A percentile compares a stretch with the other conserved stretches of the same genome.
phyloP scores from a whole-genome alignment of 1,140 invertebrate genomes.

The Pristionchus pacificus region DNA sequence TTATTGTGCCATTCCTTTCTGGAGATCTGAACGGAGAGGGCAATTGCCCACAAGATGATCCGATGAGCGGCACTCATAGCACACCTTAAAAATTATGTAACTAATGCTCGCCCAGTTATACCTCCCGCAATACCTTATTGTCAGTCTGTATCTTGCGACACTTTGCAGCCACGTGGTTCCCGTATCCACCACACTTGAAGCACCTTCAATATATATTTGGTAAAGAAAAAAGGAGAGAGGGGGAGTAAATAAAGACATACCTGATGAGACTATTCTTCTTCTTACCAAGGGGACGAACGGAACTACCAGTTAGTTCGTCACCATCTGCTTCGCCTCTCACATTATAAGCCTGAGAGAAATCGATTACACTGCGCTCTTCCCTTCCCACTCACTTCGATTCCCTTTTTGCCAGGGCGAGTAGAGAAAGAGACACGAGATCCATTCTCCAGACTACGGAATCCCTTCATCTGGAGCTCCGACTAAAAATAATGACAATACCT shows the following conservation, averaged over 20 bases:
- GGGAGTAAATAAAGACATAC: neutral
- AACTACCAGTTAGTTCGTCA: conserved; percentile 17
- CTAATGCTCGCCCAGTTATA: neutral
- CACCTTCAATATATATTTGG: conserved; percentile 2
- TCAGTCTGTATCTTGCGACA: conserved; percentile 3
- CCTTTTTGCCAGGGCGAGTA: conserved; percentile 14
- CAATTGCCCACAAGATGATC: conserved; percentile 12
- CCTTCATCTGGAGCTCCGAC: conserved; percentile 25
- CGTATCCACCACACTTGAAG: conserved; percentile 23
- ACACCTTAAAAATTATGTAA: neutral
- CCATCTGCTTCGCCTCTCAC: conserved; percentile 20
- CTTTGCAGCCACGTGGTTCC: conserved; percentile 19
- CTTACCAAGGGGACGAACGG: conserved; percentile 23
- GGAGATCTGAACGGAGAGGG: conserved; percentile 1
- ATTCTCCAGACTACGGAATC: conserved; percentile 25
- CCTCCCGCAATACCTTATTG: neutral
- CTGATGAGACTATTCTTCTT: conserved; percentile 20
- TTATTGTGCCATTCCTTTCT: too few species aligned
- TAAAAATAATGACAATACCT: conserved; percentile 2
- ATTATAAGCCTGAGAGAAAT: neutral
- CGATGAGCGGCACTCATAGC: conserved; percentile 1
- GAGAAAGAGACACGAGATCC: conserved; percentile 23
- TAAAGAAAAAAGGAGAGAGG: too few species aligned
- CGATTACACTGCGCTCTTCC: neutral
- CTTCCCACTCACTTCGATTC: conserved; percentile 6